Base-by-base conservation (phyloP, 92 coral and sea anemone genomes). In the Epizoanthus stellaris region DNA sequence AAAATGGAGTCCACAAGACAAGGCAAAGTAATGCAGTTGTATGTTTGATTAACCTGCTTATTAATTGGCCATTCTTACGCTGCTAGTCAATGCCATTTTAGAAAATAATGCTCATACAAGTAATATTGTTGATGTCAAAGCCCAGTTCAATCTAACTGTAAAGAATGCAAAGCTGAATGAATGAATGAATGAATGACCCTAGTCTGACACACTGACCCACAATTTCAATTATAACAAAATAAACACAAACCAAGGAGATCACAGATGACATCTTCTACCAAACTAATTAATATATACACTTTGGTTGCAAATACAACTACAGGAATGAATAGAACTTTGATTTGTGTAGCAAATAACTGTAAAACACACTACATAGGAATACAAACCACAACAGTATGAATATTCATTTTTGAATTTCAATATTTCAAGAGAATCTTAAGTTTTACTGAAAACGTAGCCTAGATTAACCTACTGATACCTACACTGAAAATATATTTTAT, bases 131-230 rank as follows among this genome's bases (percentile, higher is more conserved):
- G 61, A 62, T 67, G 57, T 39, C 40, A 36, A 68, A 79, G 34
- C 7, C 57, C 73, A 79, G 43, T 63, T 39, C 21, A 79, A 20
- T 42, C 23, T 79, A 13, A 79, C 61, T 79, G 67, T 43, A 42
- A 42, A 13, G 7, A 70, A 79, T 42, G 49, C 52, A 4, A 21
- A 42, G 30, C 56, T 40, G 56, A 13, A 6, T 52, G 56, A 52
- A 52, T 19, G 43, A 62, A 36, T 61, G 67, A 45, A 57, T 43
- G 15, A 79, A 63, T 75, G 47, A 45, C 4, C 65, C 67, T 36
- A 21, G 25, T 11, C 36, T 20, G 52, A 15, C 56, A 3, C 57
- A 71, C 76, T 12, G 34, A 45, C 67, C 34, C 36, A 45, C 19
- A 25, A 79, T 62, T 42, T 79, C 38, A 12, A 61, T n/a, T 60